These are phyloP conservation scores for Pangasius macronema DNA, from an alignment of 2,797 vertebrate genomes.

Conservation along the genomic window DNA sequence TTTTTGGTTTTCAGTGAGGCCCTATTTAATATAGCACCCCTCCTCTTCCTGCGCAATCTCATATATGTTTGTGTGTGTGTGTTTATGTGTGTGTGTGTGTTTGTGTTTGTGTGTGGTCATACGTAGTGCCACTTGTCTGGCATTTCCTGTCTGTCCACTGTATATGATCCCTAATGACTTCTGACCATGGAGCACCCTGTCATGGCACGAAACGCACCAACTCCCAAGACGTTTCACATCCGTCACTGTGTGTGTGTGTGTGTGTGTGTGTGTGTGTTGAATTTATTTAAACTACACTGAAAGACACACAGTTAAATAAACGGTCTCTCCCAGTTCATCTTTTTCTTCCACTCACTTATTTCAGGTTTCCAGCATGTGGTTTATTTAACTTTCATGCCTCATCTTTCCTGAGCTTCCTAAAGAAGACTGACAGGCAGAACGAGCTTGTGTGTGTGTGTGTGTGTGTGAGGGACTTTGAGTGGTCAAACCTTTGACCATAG, in stretches of 20 bases:
- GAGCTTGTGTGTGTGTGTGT: not conserved
- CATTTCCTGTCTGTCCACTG: conserved; percentile 42
- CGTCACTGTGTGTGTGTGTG: conserved; percentile 35
- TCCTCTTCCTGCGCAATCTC: conserved; percentile 26
- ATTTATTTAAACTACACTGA: conserved; percentile 57
- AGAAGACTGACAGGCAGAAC: conserved; percentile 14
- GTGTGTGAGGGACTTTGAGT: not conserved
- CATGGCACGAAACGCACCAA: conserved; percentile 26
- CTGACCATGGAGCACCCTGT: conserved; percentile 23
- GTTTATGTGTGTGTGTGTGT: conserved; percentile 1
- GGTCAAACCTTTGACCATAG: not conserved
- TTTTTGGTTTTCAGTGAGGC: conserved; percentile 43
- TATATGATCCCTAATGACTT: conserved; percentile 38
- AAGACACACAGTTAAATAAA: conserved; percentile 58
- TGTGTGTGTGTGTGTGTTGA: conserved; percentile 39
- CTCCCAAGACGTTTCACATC: conserved; percentile 35
- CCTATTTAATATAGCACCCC: conserved; percentile 48
- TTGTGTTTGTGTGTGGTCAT: conserved; percentile 42
- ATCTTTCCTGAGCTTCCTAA: conserved; percentile 42
- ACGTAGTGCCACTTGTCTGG: conserved; percentile 53
- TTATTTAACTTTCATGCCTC: conserved; percentile 68
- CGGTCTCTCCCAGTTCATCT: conserved; percentile 48
- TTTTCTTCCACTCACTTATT: conserved; percentile 44
- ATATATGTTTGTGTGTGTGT: not conserved
- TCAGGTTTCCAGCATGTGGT: conserved; percentile 53